These are phyloP conservation scores for Muntiacus reevesi DNA, from an alignment of 2,113 vertebrate species.

Conservation along the genomic window DNA sequence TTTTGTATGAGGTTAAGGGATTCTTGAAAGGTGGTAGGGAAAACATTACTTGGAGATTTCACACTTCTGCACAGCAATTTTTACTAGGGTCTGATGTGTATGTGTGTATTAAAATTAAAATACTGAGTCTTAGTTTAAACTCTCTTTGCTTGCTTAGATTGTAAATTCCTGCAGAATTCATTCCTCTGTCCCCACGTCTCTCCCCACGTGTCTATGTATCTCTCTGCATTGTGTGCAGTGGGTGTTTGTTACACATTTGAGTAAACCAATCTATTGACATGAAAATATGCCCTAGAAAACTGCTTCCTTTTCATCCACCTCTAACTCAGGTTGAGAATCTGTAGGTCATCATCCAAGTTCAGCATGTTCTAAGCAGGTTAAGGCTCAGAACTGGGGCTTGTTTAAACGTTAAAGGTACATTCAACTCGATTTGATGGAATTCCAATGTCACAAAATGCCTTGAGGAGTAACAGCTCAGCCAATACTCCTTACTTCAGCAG, in stretches of 20 bases:
- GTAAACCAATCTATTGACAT: neutral
- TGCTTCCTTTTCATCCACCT: neutral
- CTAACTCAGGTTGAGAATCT: conserved; percentile 22
- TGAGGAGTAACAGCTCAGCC: neutral
- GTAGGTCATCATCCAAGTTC: neutral
- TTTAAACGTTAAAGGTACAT: conserved; percentile 33
- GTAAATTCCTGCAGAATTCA: neutral
- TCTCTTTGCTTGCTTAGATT: neutral
- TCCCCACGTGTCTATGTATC: neutral
- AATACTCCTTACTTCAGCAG: neutral
- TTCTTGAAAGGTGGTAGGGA: neutral
- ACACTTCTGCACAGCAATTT: neutral
- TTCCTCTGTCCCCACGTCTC: neutral
- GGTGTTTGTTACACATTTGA: neutral
- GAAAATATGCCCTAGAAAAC: neutral
- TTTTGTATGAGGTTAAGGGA: neutral
- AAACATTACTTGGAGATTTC: conserved; percentile 6
- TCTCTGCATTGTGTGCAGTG: neutral
- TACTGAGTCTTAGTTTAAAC: neutral
- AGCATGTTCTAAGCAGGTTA: neutral
- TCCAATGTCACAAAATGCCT: conserved; percentile 20
- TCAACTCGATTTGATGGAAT: neutral
- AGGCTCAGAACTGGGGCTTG: neutral
- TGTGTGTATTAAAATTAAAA: conserved; percentile 27
- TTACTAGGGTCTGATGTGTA: neutral